Conservation (phyloP, 2,113 vertebrate species). For the Diadophis punctatus region DNA sequence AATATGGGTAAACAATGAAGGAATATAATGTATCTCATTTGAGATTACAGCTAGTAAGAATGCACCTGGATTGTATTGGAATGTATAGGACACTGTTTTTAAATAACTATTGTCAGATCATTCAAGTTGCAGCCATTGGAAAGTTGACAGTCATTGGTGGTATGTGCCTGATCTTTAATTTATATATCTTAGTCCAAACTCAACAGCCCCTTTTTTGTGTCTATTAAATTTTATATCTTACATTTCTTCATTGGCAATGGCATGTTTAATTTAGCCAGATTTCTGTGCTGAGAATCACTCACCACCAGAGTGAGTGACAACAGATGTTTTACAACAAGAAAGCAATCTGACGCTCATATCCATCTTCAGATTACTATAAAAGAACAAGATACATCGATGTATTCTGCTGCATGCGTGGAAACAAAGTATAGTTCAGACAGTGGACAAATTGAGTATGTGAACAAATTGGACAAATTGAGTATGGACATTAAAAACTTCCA, state of each 20-base stretch:
- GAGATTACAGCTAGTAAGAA: background rate
- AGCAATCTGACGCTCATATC: background rate
- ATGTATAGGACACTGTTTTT: background rate
- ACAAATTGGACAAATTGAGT: background rate
- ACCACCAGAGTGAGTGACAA: background rate
- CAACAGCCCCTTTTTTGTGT: background rate
- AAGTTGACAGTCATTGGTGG: background rate
- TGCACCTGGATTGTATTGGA: background rate
- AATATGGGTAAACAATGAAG: background rate
- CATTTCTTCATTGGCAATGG: background rate
- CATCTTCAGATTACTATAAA: background rate
- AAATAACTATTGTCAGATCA: background rate
- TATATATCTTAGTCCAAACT: background rate
- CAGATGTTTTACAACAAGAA: background rate
- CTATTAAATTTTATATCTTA: background rate
- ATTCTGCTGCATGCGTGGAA: background rate
- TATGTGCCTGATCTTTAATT: background rate
- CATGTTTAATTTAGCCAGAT: background rate
- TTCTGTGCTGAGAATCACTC: background rate
- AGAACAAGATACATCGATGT: background rate
- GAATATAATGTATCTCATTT: background rate
- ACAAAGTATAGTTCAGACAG: background rate
- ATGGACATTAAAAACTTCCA: background rate
- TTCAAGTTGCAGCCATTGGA: background rate
- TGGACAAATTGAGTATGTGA: background rate